Percentiles rank a stretch among this genome's conserved stretches.
Conservation (phyloP, 2,797 vertebrate genomes). For the Poeciliopsis infans region DNA sequence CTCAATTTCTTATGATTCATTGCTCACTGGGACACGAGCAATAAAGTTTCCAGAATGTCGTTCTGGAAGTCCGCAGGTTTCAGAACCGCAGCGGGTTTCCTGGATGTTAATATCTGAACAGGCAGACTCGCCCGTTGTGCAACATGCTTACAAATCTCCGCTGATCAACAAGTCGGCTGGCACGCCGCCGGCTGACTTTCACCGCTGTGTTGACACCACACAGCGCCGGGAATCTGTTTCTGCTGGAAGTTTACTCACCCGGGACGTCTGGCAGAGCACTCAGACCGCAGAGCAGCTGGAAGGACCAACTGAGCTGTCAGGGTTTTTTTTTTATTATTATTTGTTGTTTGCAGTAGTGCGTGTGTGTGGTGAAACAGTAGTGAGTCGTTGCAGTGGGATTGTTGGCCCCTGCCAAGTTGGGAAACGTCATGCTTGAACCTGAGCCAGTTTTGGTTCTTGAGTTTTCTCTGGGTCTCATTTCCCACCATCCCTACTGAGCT, state of each 20-base stretch:
- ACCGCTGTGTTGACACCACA: constrained; percentile 18
- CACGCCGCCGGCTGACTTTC: constrained; percentile 12
- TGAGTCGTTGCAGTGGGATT: constrained; percentile 16
- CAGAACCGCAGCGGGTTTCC: not conserved
- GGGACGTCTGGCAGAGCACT: constrained; percentile 29
- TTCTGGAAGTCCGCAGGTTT: not conserved
- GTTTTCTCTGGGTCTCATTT: not conserved
- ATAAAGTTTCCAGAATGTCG: not conserved
- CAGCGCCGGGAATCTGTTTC: constrained; percentile 19
- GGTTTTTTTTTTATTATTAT: constrained; percentile 7
- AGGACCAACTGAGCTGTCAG: constrained; percentile 10
- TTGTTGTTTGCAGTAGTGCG: not conserved
- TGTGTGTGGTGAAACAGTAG: constrained; percentile 13
- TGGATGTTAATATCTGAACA: not conserved
- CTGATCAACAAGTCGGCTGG: constrained; percentile 45
- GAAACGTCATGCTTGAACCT: constrained; percentile 25
- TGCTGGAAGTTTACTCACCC: constrained; percentile 23
- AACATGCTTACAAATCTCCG: constrained; percentile 6
- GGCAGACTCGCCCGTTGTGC: not conserved
- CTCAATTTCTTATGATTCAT: too few species aligned
- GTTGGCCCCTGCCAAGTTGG: constrained; percentile 12
- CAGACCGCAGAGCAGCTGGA: constrained; percentile 12
- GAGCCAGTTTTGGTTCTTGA: constrained; percentile 12
- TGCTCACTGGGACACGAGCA: too few species aligned
- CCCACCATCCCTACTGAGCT: not conserved